Evolutionary conservation across 2,797 vertebrate genomes (phyloP), one percentile per base, ranked within the genome.

Genomic region (Onychomys leucogaster): DNA sequence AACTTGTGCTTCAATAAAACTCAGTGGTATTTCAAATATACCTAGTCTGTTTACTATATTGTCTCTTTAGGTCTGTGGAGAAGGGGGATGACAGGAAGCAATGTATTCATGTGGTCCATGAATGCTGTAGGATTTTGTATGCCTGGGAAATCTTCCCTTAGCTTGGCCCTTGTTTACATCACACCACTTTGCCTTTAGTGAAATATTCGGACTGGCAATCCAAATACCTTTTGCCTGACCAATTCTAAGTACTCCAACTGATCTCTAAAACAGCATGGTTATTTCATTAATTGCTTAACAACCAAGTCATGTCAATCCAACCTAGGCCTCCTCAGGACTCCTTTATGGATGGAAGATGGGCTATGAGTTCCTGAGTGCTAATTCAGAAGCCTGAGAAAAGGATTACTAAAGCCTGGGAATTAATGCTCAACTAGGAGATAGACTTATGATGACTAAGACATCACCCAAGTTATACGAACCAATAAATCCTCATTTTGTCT

Each of bases 401-500:
- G 21, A 57, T n/a, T 82, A 23, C 3, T 61, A 90, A 71, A 52
- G 43, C 37, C 67, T 43, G 25, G 19, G 34, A 92, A 29, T 6
- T 37, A 69, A 57, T 16, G 1, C 9, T 46, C 27, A 80, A 85
- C 27, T 89, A 46, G 43, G 23, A 90, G 43, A 73, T 4, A 55
- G 73, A 57, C 6, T 17, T 83, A 80, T 46, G 73, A 21, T 67
- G 63, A 82, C 52, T 8, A 76, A 32, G 59, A 29, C 6, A 65
- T 83, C 52, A 77, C 34, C 83, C 67, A 67, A 89, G 77, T 85
- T 69, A 34, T 21, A 6, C 1, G 6, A 94, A 65, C 9, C 27
- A 34, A 34, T 71, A 91, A 27, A 91, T 77, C 59, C 17, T 78
- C n/a, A 63, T 75, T 90, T 93, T 88, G 57, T 82, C 65, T 91